Evolutionary conservation across 2,113 vertebrate species (phyloP).

Genomic region (Pteronura brasiliensis): DNA sequence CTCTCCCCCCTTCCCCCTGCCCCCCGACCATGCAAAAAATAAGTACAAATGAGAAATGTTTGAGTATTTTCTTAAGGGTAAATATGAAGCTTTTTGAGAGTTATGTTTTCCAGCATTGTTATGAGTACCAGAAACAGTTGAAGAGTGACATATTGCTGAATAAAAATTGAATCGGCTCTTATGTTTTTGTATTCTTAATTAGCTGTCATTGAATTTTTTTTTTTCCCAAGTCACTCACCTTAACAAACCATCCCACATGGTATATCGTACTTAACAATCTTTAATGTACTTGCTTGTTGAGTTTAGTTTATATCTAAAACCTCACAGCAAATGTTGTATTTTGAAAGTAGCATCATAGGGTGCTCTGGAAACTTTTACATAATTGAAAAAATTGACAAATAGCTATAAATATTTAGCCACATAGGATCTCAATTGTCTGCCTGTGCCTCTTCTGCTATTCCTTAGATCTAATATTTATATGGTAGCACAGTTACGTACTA

Average conservation of each 20-base stretch:
- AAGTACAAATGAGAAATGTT: conserved; percentile 71
- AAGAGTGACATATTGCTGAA: background rate
- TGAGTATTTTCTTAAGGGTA: conserved; percentile 76
- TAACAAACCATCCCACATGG: background rate
- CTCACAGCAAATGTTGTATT: background rate
- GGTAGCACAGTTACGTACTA: background rate
- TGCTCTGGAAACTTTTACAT: background rate
- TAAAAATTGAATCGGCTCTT: conserved; percentile 35
- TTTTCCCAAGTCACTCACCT: conserved; percentile 30
- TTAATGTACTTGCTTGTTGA: background rate
- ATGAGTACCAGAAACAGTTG: background rate
- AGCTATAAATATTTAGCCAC: background rate
- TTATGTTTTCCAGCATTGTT: conserved; percentile 45
- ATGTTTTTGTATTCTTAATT: conserved; percentile 70
- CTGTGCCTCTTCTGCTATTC: background rate
- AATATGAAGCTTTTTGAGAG: conserved; percentile 69
- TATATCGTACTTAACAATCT: background rate
- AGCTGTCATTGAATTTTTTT: conserved; percentile 56
- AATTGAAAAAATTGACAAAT: background rate
- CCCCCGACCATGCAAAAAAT: conserved; percentile 12
- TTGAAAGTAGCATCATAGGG: conserved; percentile 24
- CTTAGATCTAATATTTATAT: background rate
- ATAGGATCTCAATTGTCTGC: background rate
- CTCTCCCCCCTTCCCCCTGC: conserved; percentile 17
- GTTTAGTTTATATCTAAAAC: conserved; percentile 26